Base-by-base conservation (phyloP, 2,797 vertebrate genomes). In the Acanthurus tractus region DNA sequence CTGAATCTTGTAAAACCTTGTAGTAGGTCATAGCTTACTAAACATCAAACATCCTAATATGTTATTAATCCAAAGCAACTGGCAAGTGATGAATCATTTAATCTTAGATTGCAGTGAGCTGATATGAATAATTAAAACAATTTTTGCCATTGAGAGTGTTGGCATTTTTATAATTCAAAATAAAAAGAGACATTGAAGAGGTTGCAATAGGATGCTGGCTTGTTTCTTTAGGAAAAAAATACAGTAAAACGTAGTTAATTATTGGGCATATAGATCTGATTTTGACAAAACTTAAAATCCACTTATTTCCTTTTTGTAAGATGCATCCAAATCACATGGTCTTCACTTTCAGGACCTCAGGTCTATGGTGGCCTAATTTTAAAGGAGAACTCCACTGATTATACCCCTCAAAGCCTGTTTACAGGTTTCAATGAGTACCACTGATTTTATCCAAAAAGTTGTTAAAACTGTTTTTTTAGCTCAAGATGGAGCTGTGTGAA, bases 11-110 rank as follows among this genome's bases (percentile, higher is more conserved):
- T 87, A 84, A 64, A 88, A 76, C 62, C 45, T 56, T 5, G 2
- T 38, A 74, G 78, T 66, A 63, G 82, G 85, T 88, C 80, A 82
- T 7, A 63, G 52, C 74, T 84, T 74, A 74, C 77, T 77, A 83
- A 88, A 86, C 78, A 87, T 87, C 78, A 89, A 92, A 89, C 83
- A 86, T 75, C 63, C 36, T 83, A 52, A 70, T 83, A 56, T 77
- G 80, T 69, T 85, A 63, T 82, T 84, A 65, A 86, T 92, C 76
- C 76, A 87, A 86, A 81, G 67, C 63, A 81, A 84, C 72, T 79
- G 85, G 85, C 63, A 54, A 82, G 61, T 23, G 61, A 86, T 88
- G 62, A 88, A 88, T 87, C 71, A 84, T 88, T 83, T 44, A 88
- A 79, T 81, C 68, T 40, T 74, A 76, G 63, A 79, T 36, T 61